These are phyloP conservation scores for western clawed frog (Xenopus tropicalis) DNA, from an alignment of 2,113 vertebrate species.

Conservation along the genomic window DNA sequence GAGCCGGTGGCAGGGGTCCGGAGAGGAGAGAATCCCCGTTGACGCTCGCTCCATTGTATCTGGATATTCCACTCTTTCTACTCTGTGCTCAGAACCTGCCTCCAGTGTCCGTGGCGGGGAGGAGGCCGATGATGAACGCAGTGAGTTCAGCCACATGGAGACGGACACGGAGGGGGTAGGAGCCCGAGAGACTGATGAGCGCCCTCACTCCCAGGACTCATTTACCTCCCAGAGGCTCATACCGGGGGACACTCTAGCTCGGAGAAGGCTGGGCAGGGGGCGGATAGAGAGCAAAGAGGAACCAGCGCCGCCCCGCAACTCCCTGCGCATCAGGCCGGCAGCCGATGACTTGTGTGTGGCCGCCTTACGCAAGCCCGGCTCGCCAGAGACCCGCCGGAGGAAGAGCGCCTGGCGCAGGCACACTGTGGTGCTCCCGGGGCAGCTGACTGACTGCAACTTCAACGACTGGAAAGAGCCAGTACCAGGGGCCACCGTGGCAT, in stretches of 20 bases:
- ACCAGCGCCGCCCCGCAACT: constrained; percentile 46
- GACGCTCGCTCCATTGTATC: constrained; percentile 87
- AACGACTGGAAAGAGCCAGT: constrained; percentile 69
- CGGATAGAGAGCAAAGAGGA: constrained; percentile 56
- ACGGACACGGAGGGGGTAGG: constrained; percentile 85
- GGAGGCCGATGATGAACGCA: constrained; percentile 90
- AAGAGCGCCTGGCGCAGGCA: constrained; percentile 88
- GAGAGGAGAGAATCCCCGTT: constrained; percentile 32
- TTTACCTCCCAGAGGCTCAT: constrained; percentile 91
- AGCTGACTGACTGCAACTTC: constrained; percentile 70
- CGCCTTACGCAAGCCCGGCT: constrained; percentile 75
- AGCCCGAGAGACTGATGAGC: constrained; percentile 30
- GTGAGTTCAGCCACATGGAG: constrained; percentile 80
- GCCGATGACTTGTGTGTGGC: constrained; percentile 78
- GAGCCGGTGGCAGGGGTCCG: constrained; percentile 11
- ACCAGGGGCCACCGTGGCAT: constrained; percentile 13
- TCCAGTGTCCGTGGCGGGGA: constrained; percentile 74
- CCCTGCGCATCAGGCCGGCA: constrained; percentile 70
- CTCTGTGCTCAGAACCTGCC: constrained; percentile 69
- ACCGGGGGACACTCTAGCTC: constrained; percentile 85
- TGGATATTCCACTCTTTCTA: constrained; percentile 92
- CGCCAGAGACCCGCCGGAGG: constrained; percentile 82
- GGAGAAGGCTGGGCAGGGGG: constrained; percentile 69
- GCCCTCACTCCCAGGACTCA: constrained; percentile 65
- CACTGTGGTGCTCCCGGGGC: constrained; percentile 80